Base-by-base conservation (phyloP, 37 sponge, comb jelly and placozoan species). In the Spongilla lacustris region DNA sequence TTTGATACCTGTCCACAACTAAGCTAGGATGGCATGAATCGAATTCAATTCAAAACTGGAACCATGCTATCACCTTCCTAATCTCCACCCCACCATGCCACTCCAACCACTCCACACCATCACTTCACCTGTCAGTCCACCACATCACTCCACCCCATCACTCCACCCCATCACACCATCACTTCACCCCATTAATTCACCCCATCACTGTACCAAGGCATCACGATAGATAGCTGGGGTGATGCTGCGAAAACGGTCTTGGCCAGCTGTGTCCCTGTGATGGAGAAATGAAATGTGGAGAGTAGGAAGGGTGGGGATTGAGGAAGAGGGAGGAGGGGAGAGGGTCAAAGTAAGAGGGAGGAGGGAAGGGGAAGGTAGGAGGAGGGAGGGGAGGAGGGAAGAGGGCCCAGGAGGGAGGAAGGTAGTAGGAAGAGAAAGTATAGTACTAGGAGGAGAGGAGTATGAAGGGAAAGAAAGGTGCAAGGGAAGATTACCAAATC, bases 221-320 rank as follows among this genome's bases (percentile, higher is more conserved):
- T 95, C 98, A 72, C 98, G 69, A 86, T 97, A 97, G 84, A 95
- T 95, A 32, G 94, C 90, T 21, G 98, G 95, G 6, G 98, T 95
- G 81, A 97, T 97, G 28, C 95, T 97, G 81, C 95, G 98, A 84
- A 97, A 97, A 34, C 98, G 48, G 76, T 97, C 98, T 72, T 97
- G 98, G 22, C 97, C 97, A 77, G 97, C 97, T 2, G 97, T 96
- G 84, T 96, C 97, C 97, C 97, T 96, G 49, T 58, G 11, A 58
- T 58, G 58, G 19, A 58, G 58, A 17, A 58, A 6, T 58, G 58
- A 19, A 13, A 58, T 13, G 21, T 58, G 68, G 31, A 22, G 36
- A 29, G 68, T 4, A 67, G 3, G 68, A 25, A 24, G 41, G 69
- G 35, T 36, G 31, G 33, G 4, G 67, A 29, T 69, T 29, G 19